A percentile compares a stretch with the other conserved stretches of the same genome.
phyloP scores from a whole-genome alignment of 2,888 invertebrate genomes.

The Limnephilus auricula region DNA sequence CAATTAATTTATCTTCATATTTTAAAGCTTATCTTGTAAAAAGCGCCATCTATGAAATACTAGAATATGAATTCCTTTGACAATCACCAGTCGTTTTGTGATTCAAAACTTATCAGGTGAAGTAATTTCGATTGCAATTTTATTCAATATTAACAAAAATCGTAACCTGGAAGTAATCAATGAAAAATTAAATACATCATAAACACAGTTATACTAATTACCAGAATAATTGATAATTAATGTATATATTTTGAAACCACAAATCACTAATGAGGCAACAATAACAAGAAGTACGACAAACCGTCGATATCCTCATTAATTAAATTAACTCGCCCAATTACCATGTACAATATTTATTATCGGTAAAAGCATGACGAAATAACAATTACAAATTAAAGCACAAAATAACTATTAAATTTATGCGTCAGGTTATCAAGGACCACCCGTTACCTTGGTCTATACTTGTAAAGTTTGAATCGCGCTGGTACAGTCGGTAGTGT shows the following conservation, averaged over 20 bases:
- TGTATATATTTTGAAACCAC: background rate
- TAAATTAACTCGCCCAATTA: background rate
- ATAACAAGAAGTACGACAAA: background rate
- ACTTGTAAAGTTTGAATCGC: conserved; percentile 23
- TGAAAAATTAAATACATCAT: background rate
- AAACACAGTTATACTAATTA: background rate
- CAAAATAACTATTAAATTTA: background rate
- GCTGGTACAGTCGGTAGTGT: conserved; percentile 6
- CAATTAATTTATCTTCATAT: no score
- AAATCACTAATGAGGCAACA: background rate
- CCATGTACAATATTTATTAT: background rate
- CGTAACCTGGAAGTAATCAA: background rate
- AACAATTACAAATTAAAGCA: background rate
- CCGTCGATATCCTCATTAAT: background rate
- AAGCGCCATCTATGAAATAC: no score
- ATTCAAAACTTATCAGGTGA: no score
- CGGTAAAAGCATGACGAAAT: background rate
- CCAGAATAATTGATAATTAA: background rate
- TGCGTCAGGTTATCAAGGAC: background rate
- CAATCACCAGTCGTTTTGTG: no score
- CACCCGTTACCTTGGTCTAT: conserved; percentile 20
- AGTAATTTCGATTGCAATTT: no score
- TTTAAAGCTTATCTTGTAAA: no score
- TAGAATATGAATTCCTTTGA: no score
- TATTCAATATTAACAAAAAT: no score